Percentiles rank a stretch among this genome's conserved stretches.
These are phyloP conservation scores for Cyrtonyx montezumae DNA, from an alignment of 2,113 vertebrate genomes.

Conservation along the genomic window DNA sequence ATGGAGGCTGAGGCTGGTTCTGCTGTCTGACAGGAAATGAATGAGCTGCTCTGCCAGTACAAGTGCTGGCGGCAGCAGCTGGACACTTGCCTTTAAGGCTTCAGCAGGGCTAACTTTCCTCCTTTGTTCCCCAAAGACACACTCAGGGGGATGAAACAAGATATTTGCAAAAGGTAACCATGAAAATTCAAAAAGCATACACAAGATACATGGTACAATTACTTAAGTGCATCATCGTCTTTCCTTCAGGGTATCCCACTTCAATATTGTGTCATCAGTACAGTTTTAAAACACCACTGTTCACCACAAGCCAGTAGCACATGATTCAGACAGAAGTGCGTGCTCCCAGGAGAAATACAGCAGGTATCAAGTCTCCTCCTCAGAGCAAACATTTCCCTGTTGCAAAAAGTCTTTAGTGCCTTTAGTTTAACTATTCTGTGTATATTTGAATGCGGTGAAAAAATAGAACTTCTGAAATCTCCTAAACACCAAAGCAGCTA, in stretches of 20 bases:
- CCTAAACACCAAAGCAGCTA: background rate
- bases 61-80: background rate
- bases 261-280: background rate
- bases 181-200: background rate
- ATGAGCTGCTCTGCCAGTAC: background rate
- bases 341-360: background rate
- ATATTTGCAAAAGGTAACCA: background rate
- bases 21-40: conserved; percentile 20
- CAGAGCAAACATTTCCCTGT: background rate
- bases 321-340: background rate
- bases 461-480: background rate
- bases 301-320: background rate
- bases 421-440: background rate
- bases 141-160: background rate
- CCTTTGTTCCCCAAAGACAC: background rate
- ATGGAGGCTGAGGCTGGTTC: background rate
- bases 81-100: background rate
- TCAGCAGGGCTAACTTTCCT: accelerated
- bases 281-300: background rate
- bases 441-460: background rate
- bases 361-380: background rate
- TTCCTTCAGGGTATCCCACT: background rate
- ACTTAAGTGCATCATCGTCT: background rate
- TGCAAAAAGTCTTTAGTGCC: background rate
- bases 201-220: background rate